phyloP scores from a whole-genome alignment of 2,113 vertebrate species.

The Hippocampus abdominalis region DNA sequence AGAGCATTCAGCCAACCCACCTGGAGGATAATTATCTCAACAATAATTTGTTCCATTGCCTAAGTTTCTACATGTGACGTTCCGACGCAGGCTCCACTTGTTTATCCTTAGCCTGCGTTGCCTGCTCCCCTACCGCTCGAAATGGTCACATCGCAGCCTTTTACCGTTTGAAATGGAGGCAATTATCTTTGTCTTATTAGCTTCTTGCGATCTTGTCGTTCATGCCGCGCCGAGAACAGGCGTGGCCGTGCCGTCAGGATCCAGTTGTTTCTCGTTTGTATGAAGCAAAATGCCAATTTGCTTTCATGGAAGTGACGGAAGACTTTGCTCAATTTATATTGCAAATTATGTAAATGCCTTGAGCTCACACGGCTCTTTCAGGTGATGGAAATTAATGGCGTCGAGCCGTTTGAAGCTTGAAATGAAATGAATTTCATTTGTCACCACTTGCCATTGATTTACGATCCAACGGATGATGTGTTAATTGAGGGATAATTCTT shows the following conservation, averaged over 20 bases:
- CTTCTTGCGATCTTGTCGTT: slow-evolving; percentile 62
- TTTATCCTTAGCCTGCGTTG: slow-evolving; percentile 62
- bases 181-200: slow-evolving; percentile 71
- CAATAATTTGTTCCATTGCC: slow-evolving; percentile 60
- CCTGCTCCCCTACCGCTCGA: slow-evolving; percentile 64
- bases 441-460: slow-evolving; percentile 72
- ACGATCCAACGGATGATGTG: slow-evolving; percentile 67
- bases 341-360: slow-evolving; percentile 74
- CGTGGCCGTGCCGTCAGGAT: slow-evolving; percentile 54
- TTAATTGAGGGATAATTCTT: slow-evolving; percentile 75
- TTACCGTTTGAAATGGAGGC: slow-evolving; percentile 69
- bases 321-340: slow-evolving; percentile 75
- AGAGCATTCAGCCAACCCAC: slow-evolving; percentile 61
- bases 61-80: slow-evolving; percentile 59
- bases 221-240: slow-evolving; percentile 59
- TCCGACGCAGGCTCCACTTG: slow-evolving; percentile 60
- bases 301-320: slow-evolving; percentile 69
- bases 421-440: slow-evolving; percentile 70
- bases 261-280: slow-evolving; percentile 39
- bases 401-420: slow-evolving; percentile 75
- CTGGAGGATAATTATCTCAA: slow-evolving; percentile 71
- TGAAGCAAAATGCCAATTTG: slow-evolving; percentile 41
- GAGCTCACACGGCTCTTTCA: slow-evolving; percentile 72
- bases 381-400: slow-evolving; percentile 78
- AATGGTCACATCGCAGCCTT: slow-evolving; percentile 66